Evolutionary conservation across 2,113 vertebrate genomes (phyloP), one percentile per base, ranked within the genome.

Genomic region (Apaloderma vittatum): DNA sequence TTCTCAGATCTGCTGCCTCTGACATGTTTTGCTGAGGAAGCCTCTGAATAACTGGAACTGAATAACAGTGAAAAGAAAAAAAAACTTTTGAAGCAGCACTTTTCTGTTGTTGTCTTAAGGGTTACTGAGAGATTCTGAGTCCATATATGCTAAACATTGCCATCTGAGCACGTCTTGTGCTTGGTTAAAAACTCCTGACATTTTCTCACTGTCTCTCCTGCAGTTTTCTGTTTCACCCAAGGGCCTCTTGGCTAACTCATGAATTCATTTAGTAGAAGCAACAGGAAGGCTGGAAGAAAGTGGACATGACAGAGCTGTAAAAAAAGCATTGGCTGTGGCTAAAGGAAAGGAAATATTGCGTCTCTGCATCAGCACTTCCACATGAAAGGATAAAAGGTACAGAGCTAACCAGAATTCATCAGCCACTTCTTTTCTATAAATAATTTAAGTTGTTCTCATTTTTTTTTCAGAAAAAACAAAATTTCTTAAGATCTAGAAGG

Each of bases 191-290:
- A 88, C 30, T 61, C 32, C 73, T 37, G 70, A 59, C 18, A n/a
- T 85, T 97, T 95, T 90, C 63, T 21, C 54, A 63, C 82, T 70
- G 18, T 67, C 66, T 93, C 45, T 93, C 48, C 63, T 92, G 46
- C 23, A 79, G 88, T 84, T 92, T 97, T 96, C 82, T 52, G 4
- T 96, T 96, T 96, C 94, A 83, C 92, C 45, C 86, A 79, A 71
- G 15, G 12, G 55, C 23, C 45, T 90, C 59, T 85, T 93, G 93
- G 52, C 78, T 94, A 90, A 45, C 63, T 83, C 62, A 54, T 74
- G 27, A 95, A 94, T 96, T 97, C 58, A 36, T 81, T 95, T 83
- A 92, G 67, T 72, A 88, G 34, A 86, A 79, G 34, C 65, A 74
- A 84, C 79, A 94, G 84, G 79, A 62, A 89, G 77, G 21, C 30